Base-by-base conservation (phyloP, 2,113 vertebrate species). In the Rhombomys opimus region DNA sequence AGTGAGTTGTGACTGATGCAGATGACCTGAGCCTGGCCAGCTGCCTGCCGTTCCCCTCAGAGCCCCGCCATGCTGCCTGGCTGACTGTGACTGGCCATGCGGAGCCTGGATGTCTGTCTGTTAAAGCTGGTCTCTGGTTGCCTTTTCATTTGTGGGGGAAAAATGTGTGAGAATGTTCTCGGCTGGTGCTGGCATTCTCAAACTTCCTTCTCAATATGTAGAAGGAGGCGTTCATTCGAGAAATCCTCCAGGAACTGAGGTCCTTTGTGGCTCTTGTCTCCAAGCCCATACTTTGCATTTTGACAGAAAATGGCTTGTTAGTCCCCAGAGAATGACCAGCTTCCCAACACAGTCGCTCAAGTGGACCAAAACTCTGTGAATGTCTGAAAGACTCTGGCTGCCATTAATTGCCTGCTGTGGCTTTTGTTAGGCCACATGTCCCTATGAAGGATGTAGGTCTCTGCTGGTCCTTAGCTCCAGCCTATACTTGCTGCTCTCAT, bases 291-390 rank as follows among this genome's bases (percentile, higher is more conserved):
- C 95, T 93, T 97, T 95, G 93, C 65, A 65, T 96, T 96, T 96
- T 98, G 98, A 98, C 95, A 97, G 98, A 96, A 97, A 97, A 98
- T 96, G 96, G 97, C 95, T 98, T 95, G 95, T 98, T 98, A 98
- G 97, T 98, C 97, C 97, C 97, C 68, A 76, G 59, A 73, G 97
- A 98, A 95, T 92, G 97, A 94, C 95, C 94, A 94, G 17, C 97
- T 98, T 98, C 96, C 98, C 95, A 89, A 77, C 52, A 93, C 25
- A 97, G 85, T 93, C 95, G 75, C 84, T 98, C 97, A 97, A 70
- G 97, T 96, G 94, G 87, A 77, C 76, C 89, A 52, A 87, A 90
- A 93, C 92, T 89, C 82, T 86, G 94, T 95, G 94, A 97, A 90
- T 94, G 88, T 27, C 27, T 80, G 46, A 96, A 95, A 92, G 95